Evolutionary conservation across 1,140 invertebrate species (phyloP), one percentile per base, ranked within the genome.

Genomic region (Brachionus rubens): DNA sequence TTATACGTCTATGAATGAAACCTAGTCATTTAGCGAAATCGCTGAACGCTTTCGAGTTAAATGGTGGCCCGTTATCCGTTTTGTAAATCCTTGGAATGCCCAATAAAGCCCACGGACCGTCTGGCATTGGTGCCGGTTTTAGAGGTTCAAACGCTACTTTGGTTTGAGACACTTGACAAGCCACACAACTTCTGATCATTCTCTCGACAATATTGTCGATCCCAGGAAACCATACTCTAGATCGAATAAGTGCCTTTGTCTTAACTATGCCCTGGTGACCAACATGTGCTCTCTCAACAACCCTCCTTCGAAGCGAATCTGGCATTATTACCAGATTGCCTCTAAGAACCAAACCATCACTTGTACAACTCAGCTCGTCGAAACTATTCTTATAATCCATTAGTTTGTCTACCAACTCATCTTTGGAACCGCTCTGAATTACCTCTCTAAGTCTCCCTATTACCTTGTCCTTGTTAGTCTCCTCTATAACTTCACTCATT

Each of bases 271-370:
- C 12, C 54, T 30, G 30, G 16, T 59, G 54, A 30, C 54, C 52
- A 30, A 54, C 54, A 30, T 36, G 33, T 9, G 33, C 33, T 9
- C 33, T 36, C 33, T 36, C 30, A 12, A 59, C 54, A 30, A 59
- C 33, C 26, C 26, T 26, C 9, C 54, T 28, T 28, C 24, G 28
- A 30, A 59, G 28, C 24, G 7, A 16, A n/a, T 28, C 16, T 16
- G 54, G 30, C 6, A 59, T n/a, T 30, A 59, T 59, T 16, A 59
- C 14, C 10, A 30, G 24, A 30, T 24, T 59, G 24, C 16, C 33
- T 59, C 54, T 59, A n/a, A 59, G 54, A 59, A 59, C 54, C 14
- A 59, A 28, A 30, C 28, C 54, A 9, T 59, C 33, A 6, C 33
- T n/a, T 30, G 54, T 16, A 30, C 54, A 59, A 59, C 54, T 59